phyloP scores from a whole-genome alignment of 2,888 invertebrate genomes.

The Tiliacea citrago region DNA sequence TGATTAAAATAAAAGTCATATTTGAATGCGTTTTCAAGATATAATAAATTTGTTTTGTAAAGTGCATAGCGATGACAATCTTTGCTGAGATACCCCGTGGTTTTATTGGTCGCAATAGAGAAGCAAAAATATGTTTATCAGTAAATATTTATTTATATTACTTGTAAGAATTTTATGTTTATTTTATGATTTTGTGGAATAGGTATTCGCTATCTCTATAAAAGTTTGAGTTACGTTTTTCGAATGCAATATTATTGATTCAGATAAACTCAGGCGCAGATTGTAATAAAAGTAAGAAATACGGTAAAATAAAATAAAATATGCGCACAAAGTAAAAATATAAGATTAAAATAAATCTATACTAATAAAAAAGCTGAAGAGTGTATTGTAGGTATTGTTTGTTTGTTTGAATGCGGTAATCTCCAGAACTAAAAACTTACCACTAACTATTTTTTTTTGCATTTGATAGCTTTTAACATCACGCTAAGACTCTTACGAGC shows the following conservation, averaged over 20 bases:
- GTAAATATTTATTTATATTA: conserved; percentile 65
- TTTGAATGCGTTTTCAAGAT: conserved; percentile 49
- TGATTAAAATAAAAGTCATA: conserved; percentile 57
- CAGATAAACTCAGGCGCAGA: conserved; percentile 21
- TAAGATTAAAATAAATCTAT: too few relatives aligned
- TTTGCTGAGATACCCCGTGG: conserved; percentile 75
- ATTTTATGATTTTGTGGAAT: conserved; percentile 53
- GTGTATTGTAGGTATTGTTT: too few relatives aligned
- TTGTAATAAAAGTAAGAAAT: conserved; percentile 10
- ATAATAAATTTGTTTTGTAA: conserved; percentile 71
- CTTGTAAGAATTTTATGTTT: conserved; percentile 36
- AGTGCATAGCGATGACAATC: conserved; percentile 80
- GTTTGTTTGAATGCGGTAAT: too few relatives aligned
- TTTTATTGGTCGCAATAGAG: conserved; percentile 78
- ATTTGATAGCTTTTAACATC: too few relatives aligned
- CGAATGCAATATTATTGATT: conserved; percentile 31
- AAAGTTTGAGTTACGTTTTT: conserved; percentile 21
- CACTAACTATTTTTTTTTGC: too few relatives aligned
- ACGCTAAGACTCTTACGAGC: too few relatives aligned
- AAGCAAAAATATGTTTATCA: conserved; percentile 68
- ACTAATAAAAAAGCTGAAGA: too few relatives aligned
- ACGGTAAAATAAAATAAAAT: not conserved
- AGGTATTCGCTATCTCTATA: conserved; percentile 38
- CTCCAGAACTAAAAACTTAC: too few relatives aligned
- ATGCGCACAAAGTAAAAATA: not conserved